Base-by-base conservation (phyloP, 2,888 invertebrate species). In the Flexamia atlantica region DNA sequence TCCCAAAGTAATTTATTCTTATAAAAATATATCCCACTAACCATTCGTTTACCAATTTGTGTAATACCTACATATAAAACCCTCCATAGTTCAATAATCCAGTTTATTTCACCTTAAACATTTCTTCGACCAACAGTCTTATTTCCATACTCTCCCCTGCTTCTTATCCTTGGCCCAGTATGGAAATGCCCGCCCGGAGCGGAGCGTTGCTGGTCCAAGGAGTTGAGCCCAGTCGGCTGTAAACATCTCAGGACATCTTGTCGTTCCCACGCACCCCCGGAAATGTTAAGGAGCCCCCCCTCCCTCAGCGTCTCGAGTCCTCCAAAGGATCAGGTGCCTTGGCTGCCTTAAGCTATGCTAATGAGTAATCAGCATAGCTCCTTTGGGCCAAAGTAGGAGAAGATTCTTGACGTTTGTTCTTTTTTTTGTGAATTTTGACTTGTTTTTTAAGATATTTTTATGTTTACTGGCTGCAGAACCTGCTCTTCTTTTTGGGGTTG, bases 301-400 rank as follows among this genome's bases (percentile, higher is more conserved):
- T 14, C 42, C 40, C 40, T 23, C 40, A 64, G 53, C n/a, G n/a
- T 53, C 53, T 53, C 23, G 23, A 46, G 57, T 28, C 28, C 14
- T 64, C 64, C 64, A 64, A 64, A 64, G 64, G 28, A 25, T 64
- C 28, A 28, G 64, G 17, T 64, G 30, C 64, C 64, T 28, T 23
- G 57, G 5, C 64, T 30, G 64, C 64, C 64, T 64, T 64, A 64
- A 64, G 64, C 64, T 64, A 64, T 64, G 64, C 64, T 64, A 64
- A 64, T 64, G 10, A 30, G 28, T 28, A 4, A 64, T 64, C 64
- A 30, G 30, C 64, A 64, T 64, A 28, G 57, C n/a, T 64, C 28
- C 64, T 64, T 17, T 28, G 3, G 23, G 57, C 3, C 57, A 25
- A 57, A 57, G 12, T 46, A 14, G 12, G 46, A 46, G 17, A 46